phyloP scores from a whole-genome alignment of 2,888 invertebrate genomes.

The Polia nebulosa region DNA sequence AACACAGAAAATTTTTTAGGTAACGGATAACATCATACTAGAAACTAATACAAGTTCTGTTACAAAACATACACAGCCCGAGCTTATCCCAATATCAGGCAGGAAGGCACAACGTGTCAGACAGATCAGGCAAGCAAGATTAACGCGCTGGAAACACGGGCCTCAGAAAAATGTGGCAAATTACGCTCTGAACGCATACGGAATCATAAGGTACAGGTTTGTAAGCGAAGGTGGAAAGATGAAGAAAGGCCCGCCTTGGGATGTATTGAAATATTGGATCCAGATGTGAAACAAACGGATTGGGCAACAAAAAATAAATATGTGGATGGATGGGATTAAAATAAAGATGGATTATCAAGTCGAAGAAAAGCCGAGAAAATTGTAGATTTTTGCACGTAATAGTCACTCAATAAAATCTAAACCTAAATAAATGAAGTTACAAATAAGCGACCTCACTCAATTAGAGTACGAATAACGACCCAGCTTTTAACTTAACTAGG shows the following conservation, averaged over 20 bases:
- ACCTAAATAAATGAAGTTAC: constrained; percentile 26
- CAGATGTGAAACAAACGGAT: constrained; percentile 20
- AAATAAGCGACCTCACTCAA: constrained; percentile 26
- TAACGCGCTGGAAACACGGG: constrained; percentile 45
- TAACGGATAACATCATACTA: constrained; percentile 2
- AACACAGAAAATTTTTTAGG: background rate
- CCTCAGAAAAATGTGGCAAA: constrained; percentile 53
- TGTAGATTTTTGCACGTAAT: background rate
- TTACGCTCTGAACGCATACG: constrained; percentile 46
- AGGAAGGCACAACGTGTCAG: constrained; percentile 46
- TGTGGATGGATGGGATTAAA: constrained; percentile 4
- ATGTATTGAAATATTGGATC: constrained; percentile 49
- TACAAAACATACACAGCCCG: constrained; percentile 6
- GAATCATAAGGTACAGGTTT: constrained; percentile 45
- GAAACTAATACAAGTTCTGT: background rate
- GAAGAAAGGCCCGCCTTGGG: constrained; percentile 27
- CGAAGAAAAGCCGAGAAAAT: background rate
- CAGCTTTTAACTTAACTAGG: constrained; percentile 3
- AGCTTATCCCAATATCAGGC: constrained; percentile 40
- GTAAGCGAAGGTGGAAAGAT: constrained; percentile 36
- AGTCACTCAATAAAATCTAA: constrained; percentile 19
- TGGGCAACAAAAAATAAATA: constrained; percentile 24
- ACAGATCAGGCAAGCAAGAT: constrained; percentile 54
- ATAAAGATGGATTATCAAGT: constrained; percentile 3
- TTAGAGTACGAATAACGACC: constrained; percentile 27